Evolutionary conservation across 2,888 invertebrate genomes (phyloP).

Genomic region (Uloborus plumipes): DNA sequence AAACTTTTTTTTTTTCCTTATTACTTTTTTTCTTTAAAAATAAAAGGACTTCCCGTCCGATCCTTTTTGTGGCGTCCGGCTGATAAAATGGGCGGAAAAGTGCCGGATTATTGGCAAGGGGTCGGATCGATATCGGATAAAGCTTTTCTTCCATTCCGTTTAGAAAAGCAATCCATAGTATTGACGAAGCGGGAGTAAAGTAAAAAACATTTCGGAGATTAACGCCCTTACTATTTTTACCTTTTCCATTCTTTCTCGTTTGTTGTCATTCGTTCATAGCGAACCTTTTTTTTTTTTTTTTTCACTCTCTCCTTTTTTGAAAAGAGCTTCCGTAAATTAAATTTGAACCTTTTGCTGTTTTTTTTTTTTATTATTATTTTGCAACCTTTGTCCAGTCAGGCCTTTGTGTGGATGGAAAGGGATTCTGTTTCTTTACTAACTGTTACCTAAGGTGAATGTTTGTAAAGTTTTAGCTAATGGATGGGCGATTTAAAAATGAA

Average conservation of each 20-base stretch:
- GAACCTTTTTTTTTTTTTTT: background rate
- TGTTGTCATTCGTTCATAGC: constrained; percentile 36
- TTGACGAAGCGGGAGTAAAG: constrained; percentile 40
- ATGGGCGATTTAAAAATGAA: too few species aligned
- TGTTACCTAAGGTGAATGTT: too few species aligned
- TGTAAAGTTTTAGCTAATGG: too few species aligned
- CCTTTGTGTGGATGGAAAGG: background rate
- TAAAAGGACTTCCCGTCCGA: constrained; percentile 20
- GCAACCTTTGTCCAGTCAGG: constrained; percentile 31
- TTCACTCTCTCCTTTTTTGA: constrained; percentile 5
- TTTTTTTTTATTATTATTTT: constrained; percentile 16
- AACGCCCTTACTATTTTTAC: constrained; percentile 17
- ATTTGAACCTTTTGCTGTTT: constrained; percentile 14
- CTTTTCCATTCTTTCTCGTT: constrained; percentile 32
- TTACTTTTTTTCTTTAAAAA: constrained; percentile 23
- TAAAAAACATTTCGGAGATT: constrained; percentile 39
- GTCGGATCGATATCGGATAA: constrained; percentile 55
- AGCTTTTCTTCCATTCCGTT: constrained; percentile 38
- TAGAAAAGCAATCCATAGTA: constrained; percentile 54
- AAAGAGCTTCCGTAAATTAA: constrained; percentile 44
- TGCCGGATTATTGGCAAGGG: constrained; percentile 59
- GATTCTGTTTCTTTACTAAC: too few species aligned
- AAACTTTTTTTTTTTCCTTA: too few species aligned
- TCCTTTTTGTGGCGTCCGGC: constrained; percentile 37
- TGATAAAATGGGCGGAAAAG: constrained; percentile 56